phyloP scores from a whole-genome alignment of 2,113 vertebrate species.

The Scophthalmus maximus region DNA sequence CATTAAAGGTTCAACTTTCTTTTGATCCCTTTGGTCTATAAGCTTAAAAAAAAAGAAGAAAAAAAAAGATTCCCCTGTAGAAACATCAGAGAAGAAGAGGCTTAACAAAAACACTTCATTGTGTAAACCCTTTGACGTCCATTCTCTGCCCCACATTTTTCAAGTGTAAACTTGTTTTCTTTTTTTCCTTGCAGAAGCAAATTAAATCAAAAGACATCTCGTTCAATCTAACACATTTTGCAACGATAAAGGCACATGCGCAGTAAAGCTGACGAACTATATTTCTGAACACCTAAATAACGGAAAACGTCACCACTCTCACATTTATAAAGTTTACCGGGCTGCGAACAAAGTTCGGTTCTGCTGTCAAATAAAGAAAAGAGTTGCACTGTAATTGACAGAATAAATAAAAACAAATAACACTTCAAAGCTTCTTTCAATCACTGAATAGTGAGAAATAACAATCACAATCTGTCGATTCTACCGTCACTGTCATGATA shows the following conservation, averaged over 20 bases:
- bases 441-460: conserved; percentile 14
- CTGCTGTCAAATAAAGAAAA: conserved; percentile 28
- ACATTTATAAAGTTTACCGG: conserved; percentile 40
- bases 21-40: conserved; percentile 64
- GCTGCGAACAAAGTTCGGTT: conserved; percentile 28
- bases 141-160: conserved; percentile 24
- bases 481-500: conserved; percentile 23
- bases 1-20: conserved; percentile 32
- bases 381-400: conserved; percentile 37
- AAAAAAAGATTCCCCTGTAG: background rate
- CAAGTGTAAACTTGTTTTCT: conserved; percentile 42
- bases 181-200: conserved; percentile 38
- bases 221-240: conserved; percentile 6
- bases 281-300: conserved; percentile 24
- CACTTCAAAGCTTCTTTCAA: conserved; percentile 42
- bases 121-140: conserved; percentile 64
- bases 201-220: conserved; percentile 26
- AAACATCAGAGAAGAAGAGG: conserved; percentile 33
- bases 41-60: conserved; percentile 23
- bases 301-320: conserved; percentile 20
- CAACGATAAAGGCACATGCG: conserved; percentile 72
- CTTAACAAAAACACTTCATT: conserved; percentile 15
- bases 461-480: conserved; percentile 45
- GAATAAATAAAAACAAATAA: conserved; percentile 68
- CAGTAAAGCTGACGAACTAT: conserved; percentile 60